These are phyloP conservation scores for Camelus bactrianus DNA, from an alignment of 2,113 vertebrate genomes.

Conservation along the genomic window DNA sequence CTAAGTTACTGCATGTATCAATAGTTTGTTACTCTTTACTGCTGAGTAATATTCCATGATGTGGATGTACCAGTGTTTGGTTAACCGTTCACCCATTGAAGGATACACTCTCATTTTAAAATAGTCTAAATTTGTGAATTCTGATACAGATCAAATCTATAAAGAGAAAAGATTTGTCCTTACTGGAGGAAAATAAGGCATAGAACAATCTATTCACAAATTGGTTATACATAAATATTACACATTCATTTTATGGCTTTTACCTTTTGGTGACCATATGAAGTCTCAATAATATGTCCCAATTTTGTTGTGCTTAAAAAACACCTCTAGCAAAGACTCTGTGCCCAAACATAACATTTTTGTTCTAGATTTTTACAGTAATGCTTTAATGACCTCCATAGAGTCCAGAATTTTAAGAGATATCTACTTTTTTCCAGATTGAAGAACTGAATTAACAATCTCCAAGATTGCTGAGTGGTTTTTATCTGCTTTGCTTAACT, in stretches of 20 bases:
- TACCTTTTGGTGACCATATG: neutral
- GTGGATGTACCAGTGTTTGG: neutral
- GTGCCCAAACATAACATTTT: neutral
- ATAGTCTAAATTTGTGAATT: conserved; percentile 35
- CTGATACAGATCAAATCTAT: conserved; percentile 5
- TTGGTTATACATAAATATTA: neutral
- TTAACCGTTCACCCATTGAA: neutral
- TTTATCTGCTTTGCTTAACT: neutral
- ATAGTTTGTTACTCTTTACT: neutral
- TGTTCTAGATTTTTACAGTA: neutral
- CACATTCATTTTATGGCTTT: neutral
- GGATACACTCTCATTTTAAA: neutral
- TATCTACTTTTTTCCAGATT: neutral
- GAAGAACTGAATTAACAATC: neutral
- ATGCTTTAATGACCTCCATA: neutral
- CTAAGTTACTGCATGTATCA: neutral
- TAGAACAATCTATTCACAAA: neutral
- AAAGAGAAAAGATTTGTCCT: neutral
- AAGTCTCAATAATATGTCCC: neutral
- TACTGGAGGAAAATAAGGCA: neutral
- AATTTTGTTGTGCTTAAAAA: conserved; percentile 33
- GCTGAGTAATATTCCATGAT: neutral
- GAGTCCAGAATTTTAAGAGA: conserved; percentile 21
- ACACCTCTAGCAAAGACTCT: neutral
- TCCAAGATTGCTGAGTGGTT: neutral